Evolutionary conservation across 2,113 vertebrate species (phyloP).

Genomic region (human (Homo sapiens)): GRCh38 chr3:94155501-94156000

Average conservation of each 20-base stretch:
- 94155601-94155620: neutral
- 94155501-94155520: neutral
- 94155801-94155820: neutral
- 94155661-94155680: neutral
- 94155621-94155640: neutral
- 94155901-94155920: neutral
- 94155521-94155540: neutral
- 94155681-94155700: neutral
- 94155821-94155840: neutral
- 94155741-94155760: neutral
- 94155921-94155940: neutral
- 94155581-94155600: neutral
- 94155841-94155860: neutral
- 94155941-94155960: neutral
- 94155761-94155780: neutral
- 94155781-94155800: neutral
- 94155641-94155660: neutral
- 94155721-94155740: neutral
- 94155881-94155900: neutral
- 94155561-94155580: neutral
- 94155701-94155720: neutral
- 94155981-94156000: neutral
- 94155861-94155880: neutral
- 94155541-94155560: neutral
- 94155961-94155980: neutral